Evolutionary conservation across 37 sponge, comb jelly and placozoan genomes (phyloP).

Genomic region (Halichondria panicea): DNA sequence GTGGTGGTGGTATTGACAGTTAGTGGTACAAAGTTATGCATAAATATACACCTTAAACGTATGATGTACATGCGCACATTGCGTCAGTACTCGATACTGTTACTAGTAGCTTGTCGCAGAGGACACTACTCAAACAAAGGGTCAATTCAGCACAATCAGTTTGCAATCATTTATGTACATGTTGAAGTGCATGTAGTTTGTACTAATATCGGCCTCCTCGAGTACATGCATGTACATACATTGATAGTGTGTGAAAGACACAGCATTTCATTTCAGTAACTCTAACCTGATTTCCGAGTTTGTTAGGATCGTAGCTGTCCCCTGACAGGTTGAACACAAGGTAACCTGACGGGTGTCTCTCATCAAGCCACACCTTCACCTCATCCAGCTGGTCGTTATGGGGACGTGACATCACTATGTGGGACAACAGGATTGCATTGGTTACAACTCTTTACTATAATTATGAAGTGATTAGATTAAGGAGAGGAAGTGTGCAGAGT

Average conservation of each 20-base stretch:
- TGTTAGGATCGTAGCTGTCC: constrained; percentile 58
- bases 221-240: no score
- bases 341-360: constrained; percentile 69
- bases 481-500: background rate
- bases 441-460: background rate
- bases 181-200: background rate
- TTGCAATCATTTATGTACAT: background rate
- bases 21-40: no score
- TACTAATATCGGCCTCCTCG: background rate
- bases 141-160: background rate
- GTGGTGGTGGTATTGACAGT: no score
- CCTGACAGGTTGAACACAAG: constrained; percentile 88
- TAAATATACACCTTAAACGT: no score
- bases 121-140: background rate
- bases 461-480: background rate
- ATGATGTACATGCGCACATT: no score
- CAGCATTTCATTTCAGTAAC: background rate
- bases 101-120: no score
- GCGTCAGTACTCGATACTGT: no score
- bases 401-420: constrained; percentile 81
- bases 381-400: constrained; percentile 56
- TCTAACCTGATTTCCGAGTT: constrained; percentile 65
- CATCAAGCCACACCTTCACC: constrained; percentile 64
- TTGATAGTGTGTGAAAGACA: background rate
- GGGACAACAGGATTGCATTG: background rate